phyloP scores from a whole-genome alignment of 2,888 invertebrate genomes.

The Rhyacophila evoluta region DNA sequence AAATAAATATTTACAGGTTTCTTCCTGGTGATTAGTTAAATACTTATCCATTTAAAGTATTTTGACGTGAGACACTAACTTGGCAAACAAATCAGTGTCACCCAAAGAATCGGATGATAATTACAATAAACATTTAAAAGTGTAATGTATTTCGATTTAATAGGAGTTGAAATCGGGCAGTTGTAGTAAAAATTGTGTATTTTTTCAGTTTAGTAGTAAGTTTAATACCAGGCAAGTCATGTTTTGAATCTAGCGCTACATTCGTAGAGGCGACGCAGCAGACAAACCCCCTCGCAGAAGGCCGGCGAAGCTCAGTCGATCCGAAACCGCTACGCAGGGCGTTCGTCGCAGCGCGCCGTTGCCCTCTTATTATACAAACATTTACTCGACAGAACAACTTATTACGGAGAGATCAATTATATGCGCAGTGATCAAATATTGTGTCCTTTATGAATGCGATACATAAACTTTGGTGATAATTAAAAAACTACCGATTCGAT shows the following conservation, averaged over 20 bases:
- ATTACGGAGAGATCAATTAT: neutral
- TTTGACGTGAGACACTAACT: no score
- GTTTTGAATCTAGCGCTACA: neutral
- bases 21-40: no score
- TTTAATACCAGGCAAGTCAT: neutral
- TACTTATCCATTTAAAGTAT: no score
- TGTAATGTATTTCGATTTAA: no score
- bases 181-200: no score
- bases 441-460: no score
- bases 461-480: neutral
- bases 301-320: neutral
- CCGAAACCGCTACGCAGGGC: neutral
- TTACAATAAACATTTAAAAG: no score
- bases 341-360: neutral
- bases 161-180: no score
- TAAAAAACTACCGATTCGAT: neutral
- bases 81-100: no score
- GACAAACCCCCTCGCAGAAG: slow-evolving; percentile 9
- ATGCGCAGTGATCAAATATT: neutral
- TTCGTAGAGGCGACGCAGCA: neutral
- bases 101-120: no score
- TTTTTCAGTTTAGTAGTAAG: no score
- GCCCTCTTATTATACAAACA: neutral
- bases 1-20: no score
- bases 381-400: neutral